Base-by-base conservation (phyloP, 2,113 vertebrate genomes). In the Austrofundulus limnaeus region DNA sequence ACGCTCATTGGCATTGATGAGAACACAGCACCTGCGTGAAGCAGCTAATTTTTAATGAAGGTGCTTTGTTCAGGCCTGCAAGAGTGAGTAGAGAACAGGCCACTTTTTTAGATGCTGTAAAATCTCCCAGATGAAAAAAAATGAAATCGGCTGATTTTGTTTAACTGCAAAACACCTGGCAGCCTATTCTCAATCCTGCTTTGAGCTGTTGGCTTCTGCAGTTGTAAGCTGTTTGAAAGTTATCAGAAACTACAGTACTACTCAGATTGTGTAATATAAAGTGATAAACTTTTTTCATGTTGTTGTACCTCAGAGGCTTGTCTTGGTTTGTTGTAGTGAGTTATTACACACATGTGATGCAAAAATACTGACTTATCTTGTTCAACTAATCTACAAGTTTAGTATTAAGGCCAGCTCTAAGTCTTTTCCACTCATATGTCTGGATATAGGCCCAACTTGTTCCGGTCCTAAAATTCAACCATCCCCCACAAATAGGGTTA, bases 401-500 rank as follows among this genome's bases (percentile, higher is more conserved):
- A 14, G 11, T 38, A 8, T 37, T 21, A 7, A 54, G 13, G 17
- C 51, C 31, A 38, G 31, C 51, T 38, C 19, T 37, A 2, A 52
- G 34, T 52, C 59, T 41, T 72, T 70, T 17, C 21, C 57, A 54
- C 42, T 54, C 42, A 74, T 38, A 16, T 25, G 25, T 66, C 57
- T 78, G 56, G 66, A 77, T 31, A 16, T 41, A 43, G 46, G 34
- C 66, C 64, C 50, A 66, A 43, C 39, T 69, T 61, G 48, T 70
- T 55, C 81, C 75, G 75, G 82, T 75, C 71, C 79, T 70, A 37
- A 70, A 61, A 70, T 34, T 72, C 63, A 78, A 70, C 64, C 74
- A 71, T 67, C 79, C 82, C 77, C 81, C 66, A 68, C 58, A 19
- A 48, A 73, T 59, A 75, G 15, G 84, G 80, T 90, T 81, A 89